Evolutionary conservation across 2,888 invertebrate species (phyloP).

Genomic region (Pterostichus madidus): DNA sequence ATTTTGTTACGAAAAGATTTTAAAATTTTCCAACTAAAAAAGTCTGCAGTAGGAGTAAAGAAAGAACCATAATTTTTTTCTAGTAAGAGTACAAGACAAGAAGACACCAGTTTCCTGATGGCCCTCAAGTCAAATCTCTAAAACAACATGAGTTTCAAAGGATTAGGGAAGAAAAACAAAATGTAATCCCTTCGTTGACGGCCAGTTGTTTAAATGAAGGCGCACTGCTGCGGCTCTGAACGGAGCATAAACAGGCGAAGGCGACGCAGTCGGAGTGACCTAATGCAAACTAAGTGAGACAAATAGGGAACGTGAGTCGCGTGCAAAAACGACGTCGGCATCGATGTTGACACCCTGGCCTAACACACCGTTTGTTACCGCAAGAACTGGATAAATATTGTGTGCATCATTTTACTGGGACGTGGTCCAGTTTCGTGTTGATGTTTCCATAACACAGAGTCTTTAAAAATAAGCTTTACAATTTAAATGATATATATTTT

Average conservation of each 20-base stretch:
- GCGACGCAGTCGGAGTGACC: conserved; percentile 26
- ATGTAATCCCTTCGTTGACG: conserved; percentile 54
- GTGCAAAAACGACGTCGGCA: neutral
- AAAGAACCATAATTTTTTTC: neutral
- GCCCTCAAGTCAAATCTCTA: conserved; percentile 21
- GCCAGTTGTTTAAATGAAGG: conserved; percentile 44
- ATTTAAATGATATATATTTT: too few species aligned
- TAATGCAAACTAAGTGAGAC: conserved; percentile 56
- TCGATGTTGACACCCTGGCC: neutral
- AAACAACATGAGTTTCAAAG: conserved; percentile 38
- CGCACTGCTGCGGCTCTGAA: neutral
- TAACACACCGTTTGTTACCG: too few species aligned
- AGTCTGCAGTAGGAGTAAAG: neutral
- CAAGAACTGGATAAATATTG: too few species aligned
- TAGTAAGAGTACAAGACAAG: neutral
- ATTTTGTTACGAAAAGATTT: too few species aligned
- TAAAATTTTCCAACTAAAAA: too few species aligned
- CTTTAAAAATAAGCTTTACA: too few species aligned
- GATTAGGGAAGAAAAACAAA: conserved; percentile 55
- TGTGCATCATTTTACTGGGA: too few species aligned
- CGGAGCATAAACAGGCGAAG: neutral
- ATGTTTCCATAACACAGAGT: too few species aligned
- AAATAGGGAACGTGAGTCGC: conserved; percentile 40
- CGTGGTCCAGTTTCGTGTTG: too few species aligned
- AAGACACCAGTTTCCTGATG: neutral